These are phyloP conservation scores for Crioceris asparagi DNA, from an alignment of 2,888 invertebrate genomes.

Conservation along the genomic window DNA sequence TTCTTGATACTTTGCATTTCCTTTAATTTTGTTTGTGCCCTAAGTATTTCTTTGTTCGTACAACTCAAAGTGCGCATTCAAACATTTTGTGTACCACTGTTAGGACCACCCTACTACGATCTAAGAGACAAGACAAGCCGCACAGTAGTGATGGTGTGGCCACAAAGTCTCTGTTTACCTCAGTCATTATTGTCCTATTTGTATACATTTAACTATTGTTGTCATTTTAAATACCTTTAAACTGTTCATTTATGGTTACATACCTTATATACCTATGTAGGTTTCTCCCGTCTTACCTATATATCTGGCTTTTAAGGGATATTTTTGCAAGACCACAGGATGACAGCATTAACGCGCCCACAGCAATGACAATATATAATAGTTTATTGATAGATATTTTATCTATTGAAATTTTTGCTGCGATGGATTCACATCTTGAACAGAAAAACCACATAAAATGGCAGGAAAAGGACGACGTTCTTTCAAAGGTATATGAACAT, in stretches of 20 bases:
- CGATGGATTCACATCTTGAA: too few relatives aligned
- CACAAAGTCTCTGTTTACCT: constrained; percentile 34
- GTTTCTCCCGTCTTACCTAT: constrained; percentile 14
- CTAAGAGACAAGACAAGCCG: constrained; percentile 27
- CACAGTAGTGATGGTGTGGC: too few relatives aligned
- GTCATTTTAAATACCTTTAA: constrained; percentile 25
- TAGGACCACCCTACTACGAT: constrained; percentile 15
- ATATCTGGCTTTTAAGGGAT: constrained; percentile 1
- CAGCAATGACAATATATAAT: constrained; percentile 18
- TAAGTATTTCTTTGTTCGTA: constrained; percentile 1
- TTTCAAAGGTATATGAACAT: too few relatives aligned
- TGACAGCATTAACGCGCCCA: constrained; percentile 14
- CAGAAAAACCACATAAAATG: too few relatives aligned
- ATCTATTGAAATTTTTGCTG: constrained; percentile 22
- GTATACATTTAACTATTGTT: constrained; percentile 34
- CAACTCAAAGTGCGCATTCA: constrained; percentile 4
- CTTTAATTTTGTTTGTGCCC: too few relatives aligned
- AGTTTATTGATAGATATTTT: constrained; percentile 24
- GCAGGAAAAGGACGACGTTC: too few relatives aligned
- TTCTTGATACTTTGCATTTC: too few relatives aligned
- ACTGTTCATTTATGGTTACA: too few relatives aligned
- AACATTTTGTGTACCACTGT: constrained; percentile 18
- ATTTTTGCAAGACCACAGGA: constrained; percentile 16
- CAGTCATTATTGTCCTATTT: constrained; percentile 37
- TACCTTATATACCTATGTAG: too few relatives aligned